A percentile compares a stretch with the other conserved stretches of the same genome.
Evolutionary conservation across 2,797 vertebrate genomes (phyloP).

Genomic region (Okamejei kenojei): DNA sequence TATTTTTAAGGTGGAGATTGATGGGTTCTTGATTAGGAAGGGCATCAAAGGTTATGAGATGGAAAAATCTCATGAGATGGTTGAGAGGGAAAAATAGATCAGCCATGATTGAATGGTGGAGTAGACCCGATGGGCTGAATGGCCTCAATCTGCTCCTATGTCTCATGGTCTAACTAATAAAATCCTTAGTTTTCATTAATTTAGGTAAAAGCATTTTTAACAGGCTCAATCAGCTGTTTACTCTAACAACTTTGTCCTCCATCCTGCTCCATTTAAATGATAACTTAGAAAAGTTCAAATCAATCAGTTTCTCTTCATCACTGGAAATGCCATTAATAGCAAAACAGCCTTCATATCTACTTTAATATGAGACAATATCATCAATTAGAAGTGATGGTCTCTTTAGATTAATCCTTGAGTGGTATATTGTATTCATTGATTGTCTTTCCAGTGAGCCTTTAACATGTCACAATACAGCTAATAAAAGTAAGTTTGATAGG

Average conservation of each 20-base stretch:
- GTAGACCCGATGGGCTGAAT: too few species aligned
- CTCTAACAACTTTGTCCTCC: not conserved
- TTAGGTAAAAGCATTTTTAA: not conserved
- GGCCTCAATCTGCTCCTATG: too few species aligned
- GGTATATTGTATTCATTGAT: too few species aligned
- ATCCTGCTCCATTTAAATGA: not conserved
- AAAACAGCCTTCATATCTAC: not conserved
- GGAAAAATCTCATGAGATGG: too few species aligned
- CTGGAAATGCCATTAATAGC: not conserved
- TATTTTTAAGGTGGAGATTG: too few species aligned
- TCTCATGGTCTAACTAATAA: too few species aligned
- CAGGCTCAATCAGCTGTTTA: not conserved
- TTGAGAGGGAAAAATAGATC: too few species aligned
- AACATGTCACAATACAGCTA: not conserved
- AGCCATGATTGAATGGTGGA: too few species aligned
- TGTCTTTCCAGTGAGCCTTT: not conserved
- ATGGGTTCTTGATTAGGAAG: too few species aligned
- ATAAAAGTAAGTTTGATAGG: not conserved
- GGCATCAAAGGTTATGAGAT: too few species aligned
- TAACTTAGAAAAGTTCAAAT: not conserved
- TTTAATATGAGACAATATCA: not conserved
- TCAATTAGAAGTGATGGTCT: not conserved
- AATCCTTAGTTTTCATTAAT: not conserved
- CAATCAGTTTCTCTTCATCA: not conserved
- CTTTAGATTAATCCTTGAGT: not conserved